These are phyloP conservation scores for Castor canadensis DNA, from an alignment of 2,113 vertebrate species.

Conservation along the genomic window DNA sequence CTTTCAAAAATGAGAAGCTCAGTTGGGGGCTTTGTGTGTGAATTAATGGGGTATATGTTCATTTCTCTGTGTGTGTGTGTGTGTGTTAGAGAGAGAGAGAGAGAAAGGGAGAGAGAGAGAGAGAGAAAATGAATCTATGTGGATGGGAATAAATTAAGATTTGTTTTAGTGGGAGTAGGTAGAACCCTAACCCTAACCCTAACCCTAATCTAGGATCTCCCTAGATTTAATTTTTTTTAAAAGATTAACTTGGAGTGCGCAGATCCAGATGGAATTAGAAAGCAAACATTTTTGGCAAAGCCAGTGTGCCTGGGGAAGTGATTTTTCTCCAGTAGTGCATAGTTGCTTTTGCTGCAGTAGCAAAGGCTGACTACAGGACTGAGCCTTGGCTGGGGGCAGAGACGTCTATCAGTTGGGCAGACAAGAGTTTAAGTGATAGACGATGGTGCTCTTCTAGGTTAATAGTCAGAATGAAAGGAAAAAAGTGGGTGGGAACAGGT, in stretches of 20 bases:
- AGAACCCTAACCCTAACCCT: too few species aligned
- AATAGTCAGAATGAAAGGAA: neutral
- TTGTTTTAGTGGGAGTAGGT: neutral
- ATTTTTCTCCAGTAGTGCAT: neutral
- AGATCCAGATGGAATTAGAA: neutral
- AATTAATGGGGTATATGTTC: neutral
- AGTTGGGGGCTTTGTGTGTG: neutral
- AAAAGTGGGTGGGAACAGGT: neutral
- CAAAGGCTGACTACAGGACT: neutral
- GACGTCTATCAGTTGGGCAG: neutral
- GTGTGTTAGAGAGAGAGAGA: too few species aligned
- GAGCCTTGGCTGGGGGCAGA: neutral
- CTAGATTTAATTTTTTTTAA: neutral
- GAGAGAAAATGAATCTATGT: too few species aligned
- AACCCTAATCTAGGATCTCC: too few species aligned
- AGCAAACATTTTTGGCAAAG: neutral
- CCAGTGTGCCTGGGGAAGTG: neutral
- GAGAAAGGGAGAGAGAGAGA: too few species aligned
- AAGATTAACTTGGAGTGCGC: neutral
- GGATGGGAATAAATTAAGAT: neutral
- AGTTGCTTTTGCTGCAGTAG: neutral
- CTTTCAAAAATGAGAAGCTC: slow-evolving; percentile 4
- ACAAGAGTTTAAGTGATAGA: neutral
- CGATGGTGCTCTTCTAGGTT: neutral
- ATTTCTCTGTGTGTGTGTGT: neutral